phyloP scores from a whole-genome alignment of 2,113 vertebrate species.

The Archilochus colubris region DNA sequence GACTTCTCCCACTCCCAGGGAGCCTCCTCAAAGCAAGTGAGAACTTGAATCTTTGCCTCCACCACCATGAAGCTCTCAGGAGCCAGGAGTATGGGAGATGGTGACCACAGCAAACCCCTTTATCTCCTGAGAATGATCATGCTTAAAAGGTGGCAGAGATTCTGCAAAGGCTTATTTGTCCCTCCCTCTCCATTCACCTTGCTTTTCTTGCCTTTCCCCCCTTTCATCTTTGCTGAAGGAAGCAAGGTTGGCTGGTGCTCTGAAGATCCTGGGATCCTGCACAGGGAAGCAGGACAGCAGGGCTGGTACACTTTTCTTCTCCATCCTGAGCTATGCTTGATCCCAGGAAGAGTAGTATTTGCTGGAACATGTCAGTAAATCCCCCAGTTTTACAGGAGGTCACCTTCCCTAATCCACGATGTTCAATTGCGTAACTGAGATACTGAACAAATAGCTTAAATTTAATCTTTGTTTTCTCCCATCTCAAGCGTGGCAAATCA shows the following conservation, averaged over 20 bases:
- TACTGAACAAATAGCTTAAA: constrained; percentile 65
- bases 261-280: background rate
- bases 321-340: background rate
- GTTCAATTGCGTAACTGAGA: constrained; percentile 58
- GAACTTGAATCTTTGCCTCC: background rate
- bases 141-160: background rate
- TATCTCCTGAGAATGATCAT: background rate
- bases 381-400: constrained; percentile 37
- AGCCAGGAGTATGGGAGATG: background rate
- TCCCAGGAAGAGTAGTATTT: constrained; percentile 34
- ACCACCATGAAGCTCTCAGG: background rate
- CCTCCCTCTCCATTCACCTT: background rate
- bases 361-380: constrained; percentile 25
- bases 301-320: background rate
- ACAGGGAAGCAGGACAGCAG: background rate
- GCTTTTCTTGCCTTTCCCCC: background rate
- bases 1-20: background rate
- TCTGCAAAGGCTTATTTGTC: background rate
- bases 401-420: constrained; percentile 59
- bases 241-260: background rate
- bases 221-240: background rate
- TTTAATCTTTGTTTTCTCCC: constrained; percentile 67
- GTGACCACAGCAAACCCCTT: background rate
- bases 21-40: background rate
- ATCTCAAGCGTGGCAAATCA: constrained; percentile 34